Evolutionary conservation across 2,888 invertebrate genomes (phyloP).

Genomic region (Lymantria monacha): DNA sequence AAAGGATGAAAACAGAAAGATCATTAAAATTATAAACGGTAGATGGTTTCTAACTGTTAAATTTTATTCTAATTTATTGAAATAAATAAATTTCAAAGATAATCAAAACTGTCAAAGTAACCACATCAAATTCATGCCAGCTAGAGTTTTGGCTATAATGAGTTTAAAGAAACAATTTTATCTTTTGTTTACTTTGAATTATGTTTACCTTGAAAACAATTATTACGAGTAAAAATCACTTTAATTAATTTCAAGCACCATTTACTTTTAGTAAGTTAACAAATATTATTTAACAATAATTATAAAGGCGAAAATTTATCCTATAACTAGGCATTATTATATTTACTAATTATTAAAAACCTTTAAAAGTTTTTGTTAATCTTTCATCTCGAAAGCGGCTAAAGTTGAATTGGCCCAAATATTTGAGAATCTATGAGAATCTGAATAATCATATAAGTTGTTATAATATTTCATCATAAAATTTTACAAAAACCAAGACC

Average conservation of each 20-base stretch:
- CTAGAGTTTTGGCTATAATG: conserved; percentile 9
- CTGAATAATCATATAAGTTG: too few relatives aligned
- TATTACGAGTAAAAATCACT: neutral
- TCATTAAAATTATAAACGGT: neutral
- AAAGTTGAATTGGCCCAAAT: too few relatives aligned
- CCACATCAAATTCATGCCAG: conserved; percentile 3
- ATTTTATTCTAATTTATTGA: neutral
- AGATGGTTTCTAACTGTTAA: too few relatives aligned
- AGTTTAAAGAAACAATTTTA: conserved; percentile 9
- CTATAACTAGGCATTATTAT: too few relatives aligned
- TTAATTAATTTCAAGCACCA: neutral
- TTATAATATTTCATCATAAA: too few relatives aligned
- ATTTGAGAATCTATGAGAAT: too few relatives aligned
- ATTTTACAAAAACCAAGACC: too few relatives aligned
- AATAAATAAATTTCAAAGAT: conserved; percentile 1
- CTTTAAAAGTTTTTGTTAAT: too few relatives aligned
- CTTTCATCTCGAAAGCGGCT: too few relatives aligned
- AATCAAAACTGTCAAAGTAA: conserved; percentile 5
- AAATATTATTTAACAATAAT: too few relatives aligned
- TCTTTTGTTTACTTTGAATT: neutral
- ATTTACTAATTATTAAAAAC: too few relatives aligned
- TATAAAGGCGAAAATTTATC: too few relatives aligned
- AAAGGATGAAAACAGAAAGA: neutral
- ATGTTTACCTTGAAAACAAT: neutral
- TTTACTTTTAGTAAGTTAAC: neutral